phyloP scores from a whole-genome alignment of 2,113 vertebrate genomes.

The Clarias macrocephalus region DNA sequence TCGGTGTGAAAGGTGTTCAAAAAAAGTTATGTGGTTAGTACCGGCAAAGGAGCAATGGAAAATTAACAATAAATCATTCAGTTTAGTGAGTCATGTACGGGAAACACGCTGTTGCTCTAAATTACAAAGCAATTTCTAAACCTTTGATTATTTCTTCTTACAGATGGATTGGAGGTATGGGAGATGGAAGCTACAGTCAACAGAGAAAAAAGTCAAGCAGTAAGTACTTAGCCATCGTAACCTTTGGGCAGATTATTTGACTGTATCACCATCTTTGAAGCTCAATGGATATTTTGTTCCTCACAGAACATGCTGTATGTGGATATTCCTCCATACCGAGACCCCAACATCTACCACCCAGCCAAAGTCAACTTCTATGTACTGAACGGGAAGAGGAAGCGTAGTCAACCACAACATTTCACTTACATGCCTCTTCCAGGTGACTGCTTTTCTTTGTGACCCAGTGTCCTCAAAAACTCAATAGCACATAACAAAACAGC shows the following conservation, averaged over 20 bases:
- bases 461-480: not conserved
- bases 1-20: constrained; percentile 19
- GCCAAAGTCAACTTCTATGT: constrained; percentile 94
- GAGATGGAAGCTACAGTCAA: constrained; percentile 92
- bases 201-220: constrained; percentile 91
- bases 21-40: constrained; percentile 7
- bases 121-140: not conserved
- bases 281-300: not conserved
- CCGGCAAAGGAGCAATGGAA: not conserved
- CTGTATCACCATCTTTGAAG: not conserved
- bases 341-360: constrained; percentile 77
- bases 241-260: not conserved
- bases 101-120: not conserved
- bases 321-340: constrained; percentile 89
- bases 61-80: not conserved
- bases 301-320: constrained; percentile 90
- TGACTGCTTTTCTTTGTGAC: constrained; percentile 56
- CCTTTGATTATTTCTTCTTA: constrained; percentile 57
- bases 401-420: constrained; percentile 94
- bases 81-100: not conserved
- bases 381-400: constrained; percentile 93
- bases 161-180: constrained; percentile 94
- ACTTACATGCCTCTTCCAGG: constrained; percentile 84
- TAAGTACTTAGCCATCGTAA: constrained; percentile 68
- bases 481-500: not conserved